These are phyloP conservation scores for Sialia sialis DNA, from an alignment of 2,113 vertebrate species.

Conservation along the genomic window DNA sequence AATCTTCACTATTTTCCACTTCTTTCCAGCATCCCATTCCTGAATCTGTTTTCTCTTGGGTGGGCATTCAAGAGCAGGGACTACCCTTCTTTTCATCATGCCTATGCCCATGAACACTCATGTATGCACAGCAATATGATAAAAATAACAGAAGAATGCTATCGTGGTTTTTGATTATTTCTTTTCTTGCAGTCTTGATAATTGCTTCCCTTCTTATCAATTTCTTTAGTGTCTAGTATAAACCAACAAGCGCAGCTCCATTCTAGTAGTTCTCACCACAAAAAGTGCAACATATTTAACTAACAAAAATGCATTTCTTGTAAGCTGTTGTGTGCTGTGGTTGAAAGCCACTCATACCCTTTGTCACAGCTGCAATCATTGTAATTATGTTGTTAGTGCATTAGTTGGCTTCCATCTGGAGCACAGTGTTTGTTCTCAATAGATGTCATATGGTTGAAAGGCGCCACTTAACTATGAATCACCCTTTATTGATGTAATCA, in stretches of 20 bases:
- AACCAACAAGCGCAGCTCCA: neutral
- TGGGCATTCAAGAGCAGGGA: neutral
- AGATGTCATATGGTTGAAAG: constrained; percentile 44
- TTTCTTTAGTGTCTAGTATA: neutral
- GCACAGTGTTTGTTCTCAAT: constrained; percentile 43
- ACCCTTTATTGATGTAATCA: constrained; percentile 58
- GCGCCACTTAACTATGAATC: constrained; percentile 61
- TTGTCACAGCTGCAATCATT: constrained; percentile 34
- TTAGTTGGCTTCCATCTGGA: constrained; percentile 48
- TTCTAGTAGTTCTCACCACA: neutral
- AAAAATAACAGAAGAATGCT: neutral
- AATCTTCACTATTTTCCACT: neutral
- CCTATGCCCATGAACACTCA: neutral
- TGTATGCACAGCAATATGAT: neutral
- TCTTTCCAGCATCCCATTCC: neutral
- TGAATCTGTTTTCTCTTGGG: neutral
- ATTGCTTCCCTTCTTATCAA: neutral
- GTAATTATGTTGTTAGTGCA: constrained; percentile 49
- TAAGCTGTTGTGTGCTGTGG: neutral
- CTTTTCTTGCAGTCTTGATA: neutral
- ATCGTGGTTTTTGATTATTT: neutral
- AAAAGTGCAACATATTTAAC: neutral
- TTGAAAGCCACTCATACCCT: constrained; percentile 7
- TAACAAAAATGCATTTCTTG: constrained; percentile 10
- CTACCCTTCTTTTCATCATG: neutral